These are phyloP conservation scores for Semicossyphus pulcher DNA, from an alignment of 2,113 vertebrate species.

Conservation along the genomic window DNA sequence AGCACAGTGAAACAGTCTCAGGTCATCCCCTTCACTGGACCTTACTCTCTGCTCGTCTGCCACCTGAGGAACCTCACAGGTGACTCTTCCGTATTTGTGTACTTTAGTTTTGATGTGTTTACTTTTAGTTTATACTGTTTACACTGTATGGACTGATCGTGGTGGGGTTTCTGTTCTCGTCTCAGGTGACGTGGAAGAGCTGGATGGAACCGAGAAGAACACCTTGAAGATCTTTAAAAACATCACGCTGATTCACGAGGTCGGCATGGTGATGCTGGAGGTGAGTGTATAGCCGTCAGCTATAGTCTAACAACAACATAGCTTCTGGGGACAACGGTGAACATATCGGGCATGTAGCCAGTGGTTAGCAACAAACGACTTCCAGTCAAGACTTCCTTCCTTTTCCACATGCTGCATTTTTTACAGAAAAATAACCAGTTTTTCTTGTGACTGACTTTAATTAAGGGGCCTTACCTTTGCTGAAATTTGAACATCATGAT, in stretches of 20 bases:
- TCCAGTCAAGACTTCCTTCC: too few relatives aligned
- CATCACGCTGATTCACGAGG: slow-evolving; percentile 92
- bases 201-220: slow-evolving; percentile 93
- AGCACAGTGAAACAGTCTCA: slow-evolving; percentile 98
- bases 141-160: background rate
- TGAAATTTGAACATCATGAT: too few relatives aligned
- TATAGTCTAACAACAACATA: too few relatives aligned
- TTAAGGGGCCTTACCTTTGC: too few relatives aligned
- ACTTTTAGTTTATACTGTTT: too few relatives aligned
- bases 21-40: slow-evolving; percentile 94
- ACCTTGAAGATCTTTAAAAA: slow-evolving; percentile 94
- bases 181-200: slow-evolving; percentile 94
- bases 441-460: too few relatives aligned
- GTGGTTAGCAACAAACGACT: too few relatives aligned
- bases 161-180: background rate
- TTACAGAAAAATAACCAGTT: too few relatives aligned
- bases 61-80: slow-evolving; percentile 94
- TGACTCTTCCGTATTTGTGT: slow-evolving; percentile 37
- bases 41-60: slow-evolving; percentile 90
- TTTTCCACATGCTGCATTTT: too few relatives aligned
- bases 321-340: too few relatives aligned
- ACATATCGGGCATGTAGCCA: too few relatives aligned
- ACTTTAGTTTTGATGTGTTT: background rate
- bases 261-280: slow-evolving; percentile 93
- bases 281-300: too few relatives aligned